Conservation (phyloP, 2,888 invertebrate species). For the Diplolepis rosae region DNA sequence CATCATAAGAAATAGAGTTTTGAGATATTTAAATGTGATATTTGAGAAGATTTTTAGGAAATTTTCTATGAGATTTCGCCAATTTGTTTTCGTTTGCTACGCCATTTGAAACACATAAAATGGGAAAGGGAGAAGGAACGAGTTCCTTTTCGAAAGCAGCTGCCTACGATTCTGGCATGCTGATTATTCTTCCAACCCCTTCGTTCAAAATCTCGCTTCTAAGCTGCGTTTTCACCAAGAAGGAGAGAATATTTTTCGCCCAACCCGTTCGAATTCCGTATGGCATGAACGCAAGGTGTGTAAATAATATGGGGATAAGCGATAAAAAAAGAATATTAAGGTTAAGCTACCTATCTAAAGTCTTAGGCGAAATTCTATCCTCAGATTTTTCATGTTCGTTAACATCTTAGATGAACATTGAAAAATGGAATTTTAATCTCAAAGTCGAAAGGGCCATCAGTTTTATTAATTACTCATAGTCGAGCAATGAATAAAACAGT, state of each 20-base stretch:
- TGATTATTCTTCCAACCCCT: constrained; percentile 44
- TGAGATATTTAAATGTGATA: not conserved
- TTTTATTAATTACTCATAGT: too few relatives aligned
- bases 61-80: not conserved
- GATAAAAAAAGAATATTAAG: constrained; percentile 17
- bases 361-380: not conserved
- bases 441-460: too few relatives aligned
- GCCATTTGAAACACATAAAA: constrained; percentile 16
- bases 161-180: constrained; percentile 31
- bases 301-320: constrained; percentile 19
- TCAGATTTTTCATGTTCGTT: too few relatives aligned
- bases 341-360: constrained; percentile 2
- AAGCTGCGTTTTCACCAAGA: constrained; percentile 39
- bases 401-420: too few relatives aligned
- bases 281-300: constrained; percentile 27
- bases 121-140: constrained; percentile 9
- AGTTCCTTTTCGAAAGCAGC: constrained; percentile 27
- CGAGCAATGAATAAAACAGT: too few relatives aligned
- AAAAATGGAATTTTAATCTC: too few relatives aligned
- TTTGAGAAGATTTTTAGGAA: not conserved
- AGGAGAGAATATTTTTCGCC: constrained; percentile 41
- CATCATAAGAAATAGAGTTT: too few relatives aligned
- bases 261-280: constrained; percentile 16
- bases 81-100: not conserved
- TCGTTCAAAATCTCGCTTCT: constrained; percentile 44